These are phyloP conservation scores for Probaryconus sp. DNA, from an alignment of 1,140 invertebrate genomes.

Conservation along the genomic window DNA sequence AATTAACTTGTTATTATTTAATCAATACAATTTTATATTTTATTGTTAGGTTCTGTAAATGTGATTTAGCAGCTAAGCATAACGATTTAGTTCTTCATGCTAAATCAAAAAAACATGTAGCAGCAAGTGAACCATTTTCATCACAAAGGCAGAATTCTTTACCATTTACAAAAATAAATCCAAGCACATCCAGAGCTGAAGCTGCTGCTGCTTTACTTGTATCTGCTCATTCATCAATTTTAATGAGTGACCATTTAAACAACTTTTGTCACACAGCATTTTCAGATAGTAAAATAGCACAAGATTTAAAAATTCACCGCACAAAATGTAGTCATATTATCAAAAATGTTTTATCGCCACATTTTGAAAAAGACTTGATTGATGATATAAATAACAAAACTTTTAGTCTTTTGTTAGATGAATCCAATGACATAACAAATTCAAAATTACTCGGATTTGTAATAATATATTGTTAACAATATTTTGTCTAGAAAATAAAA, in stretches of 20 bases:
- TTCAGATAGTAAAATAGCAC: neutral
- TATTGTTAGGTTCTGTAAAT: too few species aligned
- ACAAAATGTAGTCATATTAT: too few species aligned
- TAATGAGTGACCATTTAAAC: constrained; percentile 2
- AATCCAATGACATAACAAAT: neutral
- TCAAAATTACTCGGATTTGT: neutral
- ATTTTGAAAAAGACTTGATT: too few species aligned
- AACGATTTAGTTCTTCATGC: too few species aligned
- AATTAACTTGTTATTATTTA: too few species aligned
- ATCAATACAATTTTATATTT: too few species aligned
- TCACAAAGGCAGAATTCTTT: constrained; percentile 2
- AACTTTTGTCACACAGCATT: neutral
- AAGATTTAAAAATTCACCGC: too few species aligned
- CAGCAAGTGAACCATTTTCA: constrained; percentile 11
- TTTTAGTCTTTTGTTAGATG: neutral
- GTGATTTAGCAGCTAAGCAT: too few species aligned
- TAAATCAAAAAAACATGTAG: constrained; percentile 5
- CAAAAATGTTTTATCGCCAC: too few species aligned
- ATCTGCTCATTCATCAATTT: neutral
- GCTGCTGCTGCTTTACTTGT: constrained; percentile 8
- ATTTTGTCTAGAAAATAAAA: too few species aligned
- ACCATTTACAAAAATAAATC: neutral
- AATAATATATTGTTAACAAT: too few species aligned
- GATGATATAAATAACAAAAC: neutral
- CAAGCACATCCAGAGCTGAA: neutral